Conservation (phyloP, 2,888 invertebrate species). For the Yponomeuta plumbellus region DNA sequence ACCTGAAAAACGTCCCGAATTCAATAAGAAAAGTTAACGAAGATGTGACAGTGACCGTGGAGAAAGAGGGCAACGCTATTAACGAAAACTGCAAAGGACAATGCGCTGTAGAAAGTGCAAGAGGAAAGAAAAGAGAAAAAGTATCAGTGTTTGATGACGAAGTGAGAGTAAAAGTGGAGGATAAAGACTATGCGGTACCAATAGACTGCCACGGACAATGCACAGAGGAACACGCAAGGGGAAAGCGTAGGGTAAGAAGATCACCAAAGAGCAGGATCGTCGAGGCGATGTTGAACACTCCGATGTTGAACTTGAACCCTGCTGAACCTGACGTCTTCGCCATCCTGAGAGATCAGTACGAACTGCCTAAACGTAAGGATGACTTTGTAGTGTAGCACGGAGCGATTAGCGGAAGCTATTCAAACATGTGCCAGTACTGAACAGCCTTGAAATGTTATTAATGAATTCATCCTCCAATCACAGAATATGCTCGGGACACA, state of each 20-base stretch:
- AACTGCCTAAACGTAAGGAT: conserved; percentile 53
- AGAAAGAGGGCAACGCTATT: too few relatives aligned
- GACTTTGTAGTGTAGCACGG: not conserved
- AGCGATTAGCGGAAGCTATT: too few relatives aligned
- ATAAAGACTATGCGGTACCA: conserved; percentile 39
- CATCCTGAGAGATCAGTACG: conserved; percentile 49
- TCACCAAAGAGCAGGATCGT: conserved; percentile 39
- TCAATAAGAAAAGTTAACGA: too few relatives aligned
- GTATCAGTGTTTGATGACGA: conserved; percentile 21
- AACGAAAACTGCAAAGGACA: too few relatives aligned
- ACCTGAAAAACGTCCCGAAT: not conserved
- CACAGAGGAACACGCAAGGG: conserved; percentile 28
- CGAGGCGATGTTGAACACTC: conserved; percentile 50
- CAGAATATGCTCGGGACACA: too few relatives aligned
- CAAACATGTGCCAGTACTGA: too few relatives aligned
- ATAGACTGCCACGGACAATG: conserved; percentile 30
- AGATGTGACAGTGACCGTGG: too few relatives aligned
- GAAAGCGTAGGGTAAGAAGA: conserved; percentile 33
- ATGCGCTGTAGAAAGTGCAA: not conserved
- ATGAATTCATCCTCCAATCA: too few relatives aligned
- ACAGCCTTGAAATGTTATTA: too few relatives aligned
- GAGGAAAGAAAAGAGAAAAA: not conserved
- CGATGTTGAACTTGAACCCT: conserved; percentile 38
- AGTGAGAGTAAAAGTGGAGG: conserved; percentile 28
- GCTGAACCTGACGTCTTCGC: conserved; percentile 44